These are phyloP conservation scores for Cancer borealis DNA, from an alignment of 2,888 invertebrate genomes.

Conservation along the genomic window DNA sequence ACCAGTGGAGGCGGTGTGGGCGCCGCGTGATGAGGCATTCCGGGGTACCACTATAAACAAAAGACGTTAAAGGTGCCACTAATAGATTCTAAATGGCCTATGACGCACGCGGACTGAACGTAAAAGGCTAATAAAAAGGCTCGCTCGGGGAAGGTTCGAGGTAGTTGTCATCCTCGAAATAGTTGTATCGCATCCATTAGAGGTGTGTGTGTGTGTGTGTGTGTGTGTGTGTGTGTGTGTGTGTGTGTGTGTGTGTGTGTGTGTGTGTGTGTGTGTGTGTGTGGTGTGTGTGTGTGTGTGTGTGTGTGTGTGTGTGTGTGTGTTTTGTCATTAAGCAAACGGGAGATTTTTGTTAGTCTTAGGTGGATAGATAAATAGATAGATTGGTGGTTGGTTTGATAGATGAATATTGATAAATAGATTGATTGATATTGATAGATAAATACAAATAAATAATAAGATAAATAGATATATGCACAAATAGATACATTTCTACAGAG, in stretches of 20 bases:
- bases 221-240: conserved; percentile 45
- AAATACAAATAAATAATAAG: conserved; percentile 17
- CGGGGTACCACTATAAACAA: conserved; percentile 14
- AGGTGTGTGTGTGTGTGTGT: conserved; percentile 36
- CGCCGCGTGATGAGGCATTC: background rate
- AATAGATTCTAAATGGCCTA: conserved; percentile 24
- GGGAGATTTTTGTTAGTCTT: background rate
- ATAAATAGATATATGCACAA: background rate
- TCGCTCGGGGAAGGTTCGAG: background rate
- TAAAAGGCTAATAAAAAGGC: conserved; percentile 15
- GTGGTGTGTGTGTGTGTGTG: conserved; percentile 13
- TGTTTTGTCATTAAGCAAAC: background rate
- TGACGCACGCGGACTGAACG: conserved; percentile 11
- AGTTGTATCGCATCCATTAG: background rate
- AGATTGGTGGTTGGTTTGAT: background rate
- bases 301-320: conserved; percentile 36
- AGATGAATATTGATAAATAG: background rate
- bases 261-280: background rate
- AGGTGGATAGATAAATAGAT: background rate
- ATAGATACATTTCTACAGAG: background rate
- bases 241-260: conserved; percentile 39
- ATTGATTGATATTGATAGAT: background rate
- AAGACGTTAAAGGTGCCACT: conserved; percentile 17
- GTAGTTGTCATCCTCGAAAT: background rate
- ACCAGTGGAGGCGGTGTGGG: background rate